Evolutionary conservation across 2,888 invertebrate genomes (phyloP).

Genomic region (Lasioglossum vierecki): DNA sequence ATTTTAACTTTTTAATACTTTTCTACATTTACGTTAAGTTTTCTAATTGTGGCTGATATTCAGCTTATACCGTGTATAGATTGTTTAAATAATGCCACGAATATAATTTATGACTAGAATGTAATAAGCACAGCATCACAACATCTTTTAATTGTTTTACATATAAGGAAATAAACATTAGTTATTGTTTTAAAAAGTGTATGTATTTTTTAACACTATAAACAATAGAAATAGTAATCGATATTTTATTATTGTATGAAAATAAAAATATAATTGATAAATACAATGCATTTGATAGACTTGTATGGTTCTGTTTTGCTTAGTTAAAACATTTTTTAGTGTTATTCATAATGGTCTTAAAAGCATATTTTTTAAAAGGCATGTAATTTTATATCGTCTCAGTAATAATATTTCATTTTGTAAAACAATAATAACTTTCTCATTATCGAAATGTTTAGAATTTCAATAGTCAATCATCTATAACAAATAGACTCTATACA

Average conservation of each 20-base stretch:
- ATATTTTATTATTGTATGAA: slow-evolving; percentile 53
- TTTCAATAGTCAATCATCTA: slow-evolving; percentile 7
- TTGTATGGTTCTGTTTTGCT: neutral
- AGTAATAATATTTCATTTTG: slow-evolving; percentile 9
- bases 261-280: slow-evolving; percentile 34
- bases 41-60: neutral
- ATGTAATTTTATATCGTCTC: slow-evolving; percentile 6
- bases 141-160: slow-evolving; percentile 16
- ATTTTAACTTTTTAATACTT: slow-evolving; percentile 39
- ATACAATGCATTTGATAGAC: slow-evolving; percentile 6
- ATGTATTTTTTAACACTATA: slow-evolving; percentile 43
- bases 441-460: slow-evolving; percentile 3
- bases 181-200: slow-evolving; percentile 17
- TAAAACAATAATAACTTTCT: slow-evolving; percentile 10
- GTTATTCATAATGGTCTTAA: neutral
- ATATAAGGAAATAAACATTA: slow-evolving; percentile 16
- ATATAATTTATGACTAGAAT: slow-evolving; percentile 23
- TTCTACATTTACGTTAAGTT: neutral
- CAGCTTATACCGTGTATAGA: neutral
- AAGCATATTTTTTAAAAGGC: slow-evolving; percentile 14
- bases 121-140: neutral
- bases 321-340: neutral
- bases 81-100: neutral
- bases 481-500: slow-evolving; percentile 19
- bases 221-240: slow-evolving; percentile 48